Evolutionary conservation across 2,113 vertebrate genomes (phyloP).

Genomic region (Percopsis transmontana): DNA sequence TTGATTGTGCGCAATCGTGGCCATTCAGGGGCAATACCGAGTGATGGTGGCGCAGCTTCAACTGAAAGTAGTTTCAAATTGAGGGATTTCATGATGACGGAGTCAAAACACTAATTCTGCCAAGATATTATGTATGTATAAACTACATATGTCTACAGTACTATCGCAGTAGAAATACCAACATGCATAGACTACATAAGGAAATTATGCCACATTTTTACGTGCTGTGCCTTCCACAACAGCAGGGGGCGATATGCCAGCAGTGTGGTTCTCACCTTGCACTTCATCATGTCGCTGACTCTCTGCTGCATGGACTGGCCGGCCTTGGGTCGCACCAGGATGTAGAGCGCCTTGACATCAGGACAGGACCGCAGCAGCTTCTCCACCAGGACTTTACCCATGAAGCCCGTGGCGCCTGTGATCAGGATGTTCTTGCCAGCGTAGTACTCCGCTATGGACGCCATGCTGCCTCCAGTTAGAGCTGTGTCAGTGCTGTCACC

Average conservation of each 20-base stretch:
- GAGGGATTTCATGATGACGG: too few relatives aligned
- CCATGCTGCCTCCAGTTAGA: constrained; percentile 78
- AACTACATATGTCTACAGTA: too few relatives aligned
- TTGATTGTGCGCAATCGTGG: too few relatives aligned
- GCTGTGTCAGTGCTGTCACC: too few relatives aligned
- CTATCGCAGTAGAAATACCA: too few relatives aligned
- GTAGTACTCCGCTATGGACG: constrained; percentile 86
- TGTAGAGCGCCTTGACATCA: constrained; percentile 84
- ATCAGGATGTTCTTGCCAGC: constrained; percentile 88
- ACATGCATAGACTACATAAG: too few relatives aligned
- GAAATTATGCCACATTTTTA: too few relatives aligned
- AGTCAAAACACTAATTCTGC: too few relatives aligned
- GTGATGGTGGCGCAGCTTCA: too few relatives aligned
- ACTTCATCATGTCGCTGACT: constrained; percentile 87
- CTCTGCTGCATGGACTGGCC: constrained; percentile 89
- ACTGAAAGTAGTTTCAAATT: too few relatives aligned
- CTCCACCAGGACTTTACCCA: constrained; percentile 96
- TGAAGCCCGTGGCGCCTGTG: constrained; percentile 93
- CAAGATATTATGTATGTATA: too few relatives aligned
- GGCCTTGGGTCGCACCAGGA: constrained; percentile 90
- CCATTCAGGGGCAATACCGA: too few relatives aligned
- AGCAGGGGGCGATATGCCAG: constrained; percentile 3
- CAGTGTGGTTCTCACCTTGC: constrained; percentile 79
- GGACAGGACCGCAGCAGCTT: constrained; percentile 92
- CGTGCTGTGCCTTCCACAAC: neutral